Percentiles rank a stretch among this genome's conserved stretches.
These are phyloP conservation scores for Blastomussa wellsi DNA, from an alignment of 92 coral and sea anemone genomes.

Conservation along the genomic window DNA sequence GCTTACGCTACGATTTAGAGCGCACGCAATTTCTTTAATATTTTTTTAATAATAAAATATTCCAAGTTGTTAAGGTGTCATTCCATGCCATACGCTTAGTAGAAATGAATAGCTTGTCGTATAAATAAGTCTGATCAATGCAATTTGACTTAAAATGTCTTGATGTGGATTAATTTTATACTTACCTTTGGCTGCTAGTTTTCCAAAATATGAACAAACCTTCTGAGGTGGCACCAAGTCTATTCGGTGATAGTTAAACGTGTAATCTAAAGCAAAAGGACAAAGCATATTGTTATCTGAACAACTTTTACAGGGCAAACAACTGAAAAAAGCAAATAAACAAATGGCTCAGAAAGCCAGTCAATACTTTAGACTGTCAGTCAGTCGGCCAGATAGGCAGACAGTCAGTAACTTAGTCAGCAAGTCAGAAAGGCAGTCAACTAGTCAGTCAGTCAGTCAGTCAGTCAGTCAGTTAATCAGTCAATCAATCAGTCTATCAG, in stretches of 20 bases:
- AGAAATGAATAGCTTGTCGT: no score
- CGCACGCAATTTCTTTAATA: no score
- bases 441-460: not conserved
- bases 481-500: no score
- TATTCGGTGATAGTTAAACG: slow-evolving; percentile 51
- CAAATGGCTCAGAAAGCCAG: not conserved
- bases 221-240: slow-evolving; percentile 27
- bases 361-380: not conserved
- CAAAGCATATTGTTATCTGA: no score
- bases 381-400: not conserved
- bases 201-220: slow-evolving; percentile 44
- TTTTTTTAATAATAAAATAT: no score
- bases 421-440: not conserved
- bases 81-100: no score
- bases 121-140: no score
- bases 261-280: slow-evolving; percentile 20
- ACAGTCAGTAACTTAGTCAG: not conserved
- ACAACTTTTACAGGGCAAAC: not conserved
- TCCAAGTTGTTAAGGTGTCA: no score
- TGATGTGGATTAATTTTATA: not conserved
- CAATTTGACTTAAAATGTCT: no score
- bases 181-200: slow-evolving; percentile 46
- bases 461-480: no score
- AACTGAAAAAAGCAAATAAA: no score
- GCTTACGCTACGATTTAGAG: no score